Conservation (phyloP, 1,140 invertebrate species). For the Drosophila nebulosa region DNA sequence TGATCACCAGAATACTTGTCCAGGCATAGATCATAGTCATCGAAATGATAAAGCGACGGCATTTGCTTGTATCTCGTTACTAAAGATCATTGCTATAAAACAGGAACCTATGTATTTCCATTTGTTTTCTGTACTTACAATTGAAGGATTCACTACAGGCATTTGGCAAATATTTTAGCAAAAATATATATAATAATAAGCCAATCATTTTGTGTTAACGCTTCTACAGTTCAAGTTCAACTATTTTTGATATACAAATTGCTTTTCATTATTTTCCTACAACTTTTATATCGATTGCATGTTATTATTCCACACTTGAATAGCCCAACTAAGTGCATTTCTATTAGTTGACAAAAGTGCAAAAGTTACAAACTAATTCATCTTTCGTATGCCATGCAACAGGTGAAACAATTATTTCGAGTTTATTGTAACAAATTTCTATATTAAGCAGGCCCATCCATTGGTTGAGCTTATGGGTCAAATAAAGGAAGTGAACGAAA, state of each 20-base stretch:
- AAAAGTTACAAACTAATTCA: slow-evolving; percentile 38
- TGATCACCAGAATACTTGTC: slow-evolving; percentile 26
- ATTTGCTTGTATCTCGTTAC: slow-evolving; percentile 72
- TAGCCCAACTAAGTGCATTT: slow-evolving; percentile 47
- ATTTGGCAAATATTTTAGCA: background rate
- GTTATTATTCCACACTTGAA: slow-evolving; percentile 30
- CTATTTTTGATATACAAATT: slow-evolving; percentile 15
- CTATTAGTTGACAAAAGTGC: no score
- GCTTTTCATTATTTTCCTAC: slow-evolving; percentile 17
- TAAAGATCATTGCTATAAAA: slow-evolving; percentile 1
- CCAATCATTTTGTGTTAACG: slow-evolving; percentile 20
- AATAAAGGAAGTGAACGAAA: no score
- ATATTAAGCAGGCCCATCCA: no score
- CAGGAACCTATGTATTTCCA: background rate
- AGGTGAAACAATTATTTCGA: no score
- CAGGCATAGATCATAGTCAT: slow-evolving; percentile 82
- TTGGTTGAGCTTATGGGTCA: no score
- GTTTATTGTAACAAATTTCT: no score
- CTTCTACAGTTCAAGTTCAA: slow-evolving; percentile 22
- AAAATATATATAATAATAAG: background rate
- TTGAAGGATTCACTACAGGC: slow-evolving; percentile 35
- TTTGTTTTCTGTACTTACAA: slow-evolving; percentile 30
- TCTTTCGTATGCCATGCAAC: no score
- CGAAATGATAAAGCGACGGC: slow-evolving; percentile 81
- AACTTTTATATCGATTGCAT: slow-evolving; percentile 33